Base-by-base conservation (phyloP, 92 coral and sea anemone genomes). In the Ricordea florida region DNA sequence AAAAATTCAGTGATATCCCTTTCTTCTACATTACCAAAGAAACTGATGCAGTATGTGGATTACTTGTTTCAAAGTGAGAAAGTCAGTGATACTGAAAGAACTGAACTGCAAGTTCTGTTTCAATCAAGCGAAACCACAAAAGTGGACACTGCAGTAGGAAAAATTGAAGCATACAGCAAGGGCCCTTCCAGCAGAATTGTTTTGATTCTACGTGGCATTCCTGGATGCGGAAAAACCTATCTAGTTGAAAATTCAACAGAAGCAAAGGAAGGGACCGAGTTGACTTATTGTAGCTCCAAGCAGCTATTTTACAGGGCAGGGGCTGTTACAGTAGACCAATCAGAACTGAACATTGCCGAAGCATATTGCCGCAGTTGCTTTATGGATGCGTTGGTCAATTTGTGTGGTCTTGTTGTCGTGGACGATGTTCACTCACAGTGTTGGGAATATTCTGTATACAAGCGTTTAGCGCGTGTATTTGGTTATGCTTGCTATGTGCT, bases 261-360 rank as follows among this genome's bases (percentile, higher is more conserved):
- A 57, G 80, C 80, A 11, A 35, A 48, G 23, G 42, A 23, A 3
- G 76, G 43, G 31, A 28, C 33, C 25, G 84, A 87, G 5, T 47
- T 78, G 16, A 61, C 72, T 3, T 48, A 73, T 17, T 77, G 92
- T 27, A 83, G 82, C 13, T 56, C 92, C n/a, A 83, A 70, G 33
- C 97, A 87, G 72, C 49, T 91, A 20, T 91, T 91, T 49, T 82
- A 91, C 59, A 87, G 84, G 72, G 57, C 87, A 10, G 90, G 87
- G 8, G 59, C 76, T 68, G 45, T 59, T 11, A 22, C 62, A 32
- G 61, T 62, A 10, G 93, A 91, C 40, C 75, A 63, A 48, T 50
- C 87, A 2, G 97, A 91, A 25, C 66, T 83, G 55, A 83, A 80
- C 42, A 91, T 91, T 58, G 92, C 97, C 2, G 93, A 87, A 35